Percentiles rank a stretch among this genome's conserved stretches.
Conservation (phyloP, 2,888 invertebrate genomes). For the Pecten maximus region DNA sequence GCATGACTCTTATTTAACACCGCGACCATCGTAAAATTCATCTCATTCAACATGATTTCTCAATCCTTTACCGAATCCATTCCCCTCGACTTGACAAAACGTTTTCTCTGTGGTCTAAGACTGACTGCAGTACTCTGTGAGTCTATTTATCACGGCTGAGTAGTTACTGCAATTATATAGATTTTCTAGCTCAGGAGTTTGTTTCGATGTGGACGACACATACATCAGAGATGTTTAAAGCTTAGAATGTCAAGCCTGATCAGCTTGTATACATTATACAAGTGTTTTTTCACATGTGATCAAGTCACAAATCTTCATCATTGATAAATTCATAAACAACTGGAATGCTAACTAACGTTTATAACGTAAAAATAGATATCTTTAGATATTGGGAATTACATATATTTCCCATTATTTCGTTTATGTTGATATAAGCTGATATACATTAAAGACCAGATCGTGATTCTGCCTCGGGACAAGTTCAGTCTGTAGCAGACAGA, state of each 20-base stretch:
- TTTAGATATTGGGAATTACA: no score
- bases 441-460: no score
- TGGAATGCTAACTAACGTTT: no score
- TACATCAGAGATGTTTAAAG: not conserved
- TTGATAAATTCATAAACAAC: no score
- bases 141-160: not conserved
- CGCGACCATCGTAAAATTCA: not conserved
- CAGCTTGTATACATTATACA: not conserved
- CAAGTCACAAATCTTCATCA: no score
- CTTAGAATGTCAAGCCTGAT: not conserved
- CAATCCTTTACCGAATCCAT: not conserved
- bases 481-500: not conserved
- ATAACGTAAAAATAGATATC: no score
- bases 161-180: constrained; percentile 24
- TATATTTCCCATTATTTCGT: no score
- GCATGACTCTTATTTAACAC: no score
- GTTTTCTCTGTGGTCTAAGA: not conserved
- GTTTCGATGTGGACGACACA: not conserved
- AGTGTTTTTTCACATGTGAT: no score
- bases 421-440: no score
- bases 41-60: not conserved
- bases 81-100: not conserved
- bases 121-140: not conserved
- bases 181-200: not conserved
- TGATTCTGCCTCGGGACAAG: not conserved